Evolutionary conservation across 2,888 invertebrate species (phyloP).

Genomic region (Eremobia ochroleuca): DNA sequence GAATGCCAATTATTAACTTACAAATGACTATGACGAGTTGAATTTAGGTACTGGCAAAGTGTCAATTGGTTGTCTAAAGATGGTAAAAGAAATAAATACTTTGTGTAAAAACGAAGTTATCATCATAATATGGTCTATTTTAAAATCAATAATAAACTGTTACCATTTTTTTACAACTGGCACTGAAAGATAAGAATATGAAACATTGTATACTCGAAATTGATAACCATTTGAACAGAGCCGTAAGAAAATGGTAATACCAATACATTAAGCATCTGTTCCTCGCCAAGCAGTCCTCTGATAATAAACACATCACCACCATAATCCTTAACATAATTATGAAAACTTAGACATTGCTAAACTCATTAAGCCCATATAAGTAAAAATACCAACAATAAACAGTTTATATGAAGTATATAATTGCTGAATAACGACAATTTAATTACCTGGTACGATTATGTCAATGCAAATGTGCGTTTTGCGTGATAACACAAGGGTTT

Average conservation of each 20-base stretch:
- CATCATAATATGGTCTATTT: not conserved
- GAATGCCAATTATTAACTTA: not conserved
- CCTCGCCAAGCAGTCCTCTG: slow-evolving; percentile 8
- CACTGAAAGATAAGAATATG: slow-evolving; percentile 20
- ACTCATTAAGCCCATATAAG: slow-evolving; percentile 51
- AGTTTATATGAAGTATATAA: slow-evolving; percentile 62
- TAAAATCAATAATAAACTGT: not conserved
- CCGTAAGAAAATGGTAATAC: slow-evolving; percentile 25
- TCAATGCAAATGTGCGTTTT: slow-evolving; percentile 75
- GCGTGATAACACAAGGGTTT: slow-evolving; percentile 71
- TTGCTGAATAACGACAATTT: slow-evolving; percentile 75
- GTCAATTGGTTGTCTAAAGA: not conserved
- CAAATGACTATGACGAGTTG: not conserved
- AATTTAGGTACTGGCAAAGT: not conserved
- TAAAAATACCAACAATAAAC: slow-evolving; percentile 60
- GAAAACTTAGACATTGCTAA: slow-evolving; percentile 41
- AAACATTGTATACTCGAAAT: slow-evolving; percentile 22
- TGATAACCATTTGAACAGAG: slow-evolving; percentile 20
- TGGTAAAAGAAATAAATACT: not conserved
- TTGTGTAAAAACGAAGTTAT: not conserved
- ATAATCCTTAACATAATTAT: slow-evolving; percentile 38
- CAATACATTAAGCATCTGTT: slow-evolving; percentile 35
- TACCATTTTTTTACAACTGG: slow-evolving; percentile 6
- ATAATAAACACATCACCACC: slow-evolving; percentile 54
- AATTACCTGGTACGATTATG: slow-evolving; percentile 71